Evolutionary conservation across 2,797 vertebrate species (phyloP), one percentile per base, ranked within the genome.

Genomic region (Merluccius polli): DNA sequence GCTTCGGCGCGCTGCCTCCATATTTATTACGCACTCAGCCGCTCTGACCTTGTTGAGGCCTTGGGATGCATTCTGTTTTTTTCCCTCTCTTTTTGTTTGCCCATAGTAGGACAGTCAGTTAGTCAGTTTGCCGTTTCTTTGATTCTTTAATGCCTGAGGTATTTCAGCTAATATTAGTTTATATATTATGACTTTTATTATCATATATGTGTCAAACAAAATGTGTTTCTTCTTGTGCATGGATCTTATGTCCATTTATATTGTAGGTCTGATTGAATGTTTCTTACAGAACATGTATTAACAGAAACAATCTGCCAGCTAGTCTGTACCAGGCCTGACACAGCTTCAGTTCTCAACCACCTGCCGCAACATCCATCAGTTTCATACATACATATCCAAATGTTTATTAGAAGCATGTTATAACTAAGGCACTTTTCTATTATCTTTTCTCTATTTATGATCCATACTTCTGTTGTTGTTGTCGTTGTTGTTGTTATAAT

Each of bases 21-120:
- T 27, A 81, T 94, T 96, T 94, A 96, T 96, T 95, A 96, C 94
- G 93, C 94, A 95, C 93, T 95, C 94, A 92, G 89, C 94, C 95
- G 89, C 79, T 93, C 92, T 96, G 95, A 98, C 96, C 96, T 97
- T 95, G 94, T 91, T 91, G 91, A 80, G 87, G 91, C 93, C 90
- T 89, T 79, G 74, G 87, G 91, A 90, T 92, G 92, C 90, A 89
- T 92, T 93, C 87, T 84, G 88, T 92, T 90, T 93, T 91, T 77
- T 86, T 32, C 52, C 67, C 13, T 9, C 67, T 70, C 31, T 48
- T 35, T 24, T 73, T 81, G 81, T 75, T 77, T 77, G 78, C 31
- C 38, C 77, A 73, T 68, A 33, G 86, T 74, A 81, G 48, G 48
- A 70, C 77, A 77, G 78, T 74, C 78, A 73, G 75, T 59, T 59